These are phyloP conservation scores for Oryzias curvinotus DNA, from an alignment of 2,113 vertebrate genomes.

Conservation along the genomic window DNA sequence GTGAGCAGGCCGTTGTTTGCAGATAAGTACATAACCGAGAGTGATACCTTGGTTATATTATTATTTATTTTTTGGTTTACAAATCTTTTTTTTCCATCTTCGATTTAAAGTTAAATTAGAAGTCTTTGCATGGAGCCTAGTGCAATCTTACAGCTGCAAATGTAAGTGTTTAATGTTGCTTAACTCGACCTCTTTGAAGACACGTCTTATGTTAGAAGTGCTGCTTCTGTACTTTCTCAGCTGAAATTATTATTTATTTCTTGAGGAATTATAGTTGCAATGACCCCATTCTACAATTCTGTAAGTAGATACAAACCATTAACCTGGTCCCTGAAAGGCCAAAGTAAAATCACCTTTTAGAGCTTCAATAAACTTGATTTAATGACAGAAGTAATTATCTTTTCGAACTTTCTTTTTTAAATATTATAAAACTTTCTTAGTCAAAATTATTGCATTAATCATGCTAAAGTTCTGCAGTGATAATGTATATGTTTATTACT, in stretches of 20 bases:
- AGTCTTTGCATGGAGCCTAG: too few species aligned
- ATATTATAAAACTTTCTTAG: background rate
- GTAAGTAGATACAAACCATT: background rate
- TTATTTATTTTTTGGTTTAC: too few species aligned
- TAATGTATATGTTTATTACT: background rate
- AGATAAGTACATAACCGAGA: background rate
- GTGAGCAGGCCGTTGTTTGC: background rate
- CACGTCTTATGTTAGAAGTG: background rate
- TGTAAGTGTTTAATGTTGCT: too few species aligned
- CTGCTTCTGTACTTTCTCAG: background rate
- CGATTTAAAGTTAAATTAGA: background rate
- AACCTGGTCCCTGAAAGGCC: background rate
- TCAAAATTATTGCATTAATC: background rate
- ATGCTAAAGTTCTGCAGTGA: too few species aligned
- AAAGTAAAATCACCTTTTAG: background rate
- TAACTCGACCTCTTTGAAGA: background rate
- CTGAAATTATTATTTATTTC: conserved; percentile 14
- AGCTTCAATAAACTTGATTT: too few species aligned
- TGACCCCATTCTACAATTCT: conserved; percentile 8
- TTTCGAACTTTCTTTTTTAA: background rate
- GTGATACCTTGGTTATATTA: conserved; percentile 8
- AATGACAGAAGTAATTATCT: background rate
- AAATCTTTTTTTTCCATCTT: conserved; percentile 2
- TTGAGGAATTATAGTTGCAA: conserved; percentile 14
- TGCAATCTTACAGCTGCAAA: too few species aligned